Evolutionary conservation across 2,113 vertebrate genomes (phyloP).

Genomic region (Bujurquina vittata): DNA sequence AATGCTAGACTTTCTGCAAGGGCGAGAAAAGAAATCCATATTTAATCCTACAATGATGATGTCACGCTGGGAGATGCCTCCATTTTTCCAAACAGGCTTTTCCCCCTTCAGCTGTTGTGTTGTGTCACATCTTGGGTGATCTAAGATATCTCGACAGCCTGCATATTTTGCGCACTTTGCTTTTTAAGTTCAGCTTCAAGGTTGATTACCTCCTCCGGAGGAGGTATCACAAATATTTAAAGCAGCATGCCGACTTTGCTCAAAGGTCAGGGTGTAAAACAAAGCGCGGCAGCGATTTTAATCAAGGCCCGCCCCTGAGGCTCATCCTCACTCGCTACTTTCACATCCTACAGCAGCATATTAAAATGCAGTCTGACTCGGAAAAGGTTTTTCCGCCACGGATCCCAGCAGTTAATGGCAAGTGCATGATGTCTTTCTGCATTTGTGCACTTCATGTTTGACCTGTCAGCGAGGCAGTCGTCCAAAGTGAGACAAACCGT

Average conservation of each 20-base stretch:
- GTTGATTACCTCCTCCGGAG: background rate
- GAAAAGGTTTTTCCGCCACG: background rate
- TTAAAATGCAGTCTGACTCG: background rate
- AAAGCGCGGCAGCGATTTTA: background rate
- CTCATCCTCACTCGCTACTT: background rate
- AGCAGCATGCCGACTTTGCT: background rate
- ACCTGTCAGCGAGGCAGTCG: background rate
- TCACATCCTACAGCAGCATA: background rate
- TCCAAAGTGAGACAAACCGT: background rate
- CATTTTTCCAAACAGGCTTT: background rate
- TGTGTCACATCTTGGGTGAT: background rate
- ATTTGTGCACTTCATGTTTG: background rate
- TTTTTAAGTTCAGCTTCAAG: background rate
- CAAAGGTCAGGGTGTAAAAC: conserved; percentile 6
- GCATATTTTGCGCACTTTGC: background rate
- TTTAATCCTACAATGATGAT: conserved; percentile 24
- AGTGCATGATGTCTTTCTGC: background rate
- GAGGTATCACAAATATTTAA: background rate
- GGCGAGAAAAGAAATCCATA: conserved; percentile 18
- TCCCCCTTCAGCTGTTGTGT: background rate
- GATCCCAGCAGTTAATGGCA: background rate
- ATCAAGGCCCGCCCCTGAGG: background rate
- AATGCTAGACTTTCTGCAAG: conserved; percentile 16
- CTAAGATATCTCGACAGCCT: background rate
- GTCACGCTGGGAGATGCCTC: background rate